Evolutionary conservation across 1,140 invertebrate genomes (phyloP), one percentile per base, ranked within the genome.

Genomic region (Cryptotermes secundus): DNA sequence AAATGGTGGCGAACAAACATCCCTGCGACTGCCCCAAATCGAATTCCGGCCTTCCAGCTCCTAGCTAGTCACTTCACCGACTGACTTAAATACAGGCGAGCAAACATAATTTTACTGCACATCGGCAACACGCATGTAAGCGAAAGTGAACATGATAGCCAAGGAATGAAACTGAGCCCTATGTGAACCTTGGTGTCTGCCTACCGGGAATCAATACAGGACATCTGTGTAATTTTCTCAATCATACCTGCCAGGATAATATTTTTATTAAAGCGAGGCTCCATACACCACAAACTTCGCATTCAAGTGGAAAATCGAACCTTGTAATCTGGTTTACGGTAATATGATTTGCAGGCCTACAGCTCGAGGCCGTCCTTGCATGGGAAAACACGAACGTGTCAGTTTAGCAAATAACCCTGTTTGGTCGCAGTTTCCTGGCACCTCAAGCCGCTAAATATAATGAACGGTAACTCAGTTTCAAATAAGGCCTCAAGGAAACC

Each of bases 271-370:
- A 59, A 59, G 16, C 24, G 53, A 59, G n/a, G 53, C 53, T 24
- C 53, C 24, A 59, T 16, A 59, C 53, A 59, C 24, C 53, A 59
- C 53, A 59, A 16, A 3, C 53, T 59, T 59, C 16, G 6, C 53
- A 59, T 59, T 59, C 53, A 59, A 59, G 53, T 59, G 53, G 53
- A 59, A 59, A 59, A 59, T 59, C 53, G 53, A 59, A 59, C 53
- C 3, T 16, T 59, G 53, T 59, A 26, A 59, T 59, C 3, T 16
- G 19, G 24, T 59, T 59, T 59, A 59, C 16, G 53, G 53, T 59
- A 59, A 59, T 59, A 16, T 59, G 53, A 59, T 59, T 59, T 59
- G 19, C n/a, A n/a, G n/a, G n/a, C n/a, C n/a, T 26, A 59, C 16
- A 59, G 53, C 53, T 59, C 24, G 6, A 26, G 53, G 53, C 53